Evolutionary conservation across 2,113 vertebrate genomes (phyloP).

Genomic region (Hydropotes inermis): DNA sequence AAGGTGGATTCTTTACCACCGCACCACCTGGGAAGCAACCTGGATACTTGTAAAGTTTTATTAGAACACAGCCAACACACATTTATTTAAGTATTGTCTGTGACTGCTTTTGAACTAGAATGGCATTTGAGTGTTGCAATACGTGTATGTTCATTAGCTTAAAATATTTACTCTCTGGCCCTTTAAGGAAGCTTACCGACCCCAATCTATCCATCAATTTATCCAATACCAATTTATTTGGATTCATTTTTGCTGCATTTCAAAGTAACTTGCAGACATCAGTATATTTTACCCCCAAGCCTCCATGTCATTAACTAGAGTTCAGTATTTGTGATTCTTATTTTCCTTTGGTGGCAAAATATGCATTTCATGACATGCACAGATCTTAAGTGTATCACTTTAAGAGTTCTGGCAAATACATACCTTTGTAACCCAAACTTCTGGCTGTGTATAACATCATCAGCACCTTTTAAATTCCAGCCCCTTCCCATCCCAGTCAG

Average conservation of each 20-base stretch:
- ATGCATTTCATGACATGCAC: rapidly evolving
- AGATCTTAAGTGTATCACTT: neutral
- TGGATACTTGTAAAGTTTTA: neutral
- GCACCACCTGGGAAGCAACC: neutral
- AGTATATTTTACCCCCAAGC: too few relatives aligned
- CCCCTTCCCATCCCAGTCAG: neutral
- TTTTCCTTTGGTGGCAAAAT: neutral
- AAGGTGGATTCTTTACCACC: neutral
- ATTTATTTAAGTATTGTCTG: neutral
- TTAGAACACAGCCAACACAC: neutral
- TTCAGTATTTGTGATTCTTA: neutral
- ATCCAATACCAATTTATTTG: neutral
- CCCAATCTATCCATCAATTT: neutral
- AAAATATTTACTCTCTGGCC: neutral
- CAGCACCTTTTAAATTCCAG: too few relatives aligned
- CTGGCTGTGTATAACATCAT: neutral
- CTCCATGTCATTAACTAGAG: neutral
- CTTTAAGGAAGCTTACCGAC: neutral
- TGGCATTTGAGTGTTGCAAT: neutral
- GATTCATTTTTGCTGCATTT: neutral
- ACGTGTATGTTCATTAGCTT: neutral
- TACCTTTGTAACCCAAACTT: neutral
- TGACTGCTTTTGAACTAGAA: neutral
- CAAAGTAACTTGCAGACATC: neutral
- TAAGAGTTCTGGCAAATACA: neutral